These are phyloP conservation scores for Taurulus bubalis DNA, from an alignment of 2,113 vertebrate species.

Conservation along the genomic window DNA sequence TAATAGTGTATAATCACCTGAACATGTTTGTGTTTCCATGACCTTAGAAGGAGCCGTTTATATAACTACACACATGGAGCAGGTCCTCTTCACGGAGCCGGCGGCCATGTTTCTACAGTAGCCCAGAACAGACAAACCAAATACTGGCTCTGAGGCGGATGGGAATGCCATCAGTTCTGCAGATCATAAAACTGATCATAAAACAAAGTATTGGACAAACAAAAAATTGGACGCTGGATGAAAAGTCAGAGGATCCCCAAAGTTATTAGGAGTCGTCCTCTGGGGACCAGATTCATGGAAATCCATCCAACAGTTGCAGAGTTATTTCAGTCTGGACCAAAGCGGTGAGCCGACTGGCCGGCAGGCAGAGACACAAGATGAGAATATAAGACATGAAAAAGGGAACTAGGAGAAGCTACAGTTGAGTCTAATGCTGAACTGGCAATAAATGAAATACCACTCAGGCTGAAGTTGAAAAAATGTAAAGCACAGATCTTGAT, in stretches of 20 bases:
- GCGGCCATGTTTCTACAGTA: not conserved
- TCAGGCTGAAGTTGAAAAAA: not conserved
- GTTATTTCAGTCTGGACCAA: conserved; percentile 1
- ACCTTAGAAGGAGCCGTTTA: not conserved
- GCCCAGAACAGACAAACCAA: too few relatives aligned
- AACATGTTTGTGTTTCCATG: not conserved
- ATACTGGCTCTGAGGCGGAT: too few relatives aligned
- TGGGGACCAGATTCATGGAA: not conserved
- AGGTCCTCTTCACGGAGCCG: not conserved
- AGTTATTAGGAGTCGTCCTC: not conserved
- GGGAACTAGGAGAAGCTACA: not conserved
- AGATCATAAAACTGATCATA: not conserved
- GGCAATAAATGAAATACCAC: too few relatives aligned
- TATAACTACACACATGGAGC: not conserved
- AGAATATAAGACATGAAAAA: not conserved
- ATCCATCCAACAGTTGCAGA: not conserved
- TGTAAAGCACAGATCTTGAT: not conserved
- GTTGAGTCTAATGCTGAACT: not conserved
- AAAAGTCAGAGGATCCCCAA: not conserved
- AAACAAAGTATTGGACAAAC: not conserved
- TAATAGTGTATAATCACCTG: not conserved
- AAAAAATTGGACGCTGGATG: too few relatives aligned
- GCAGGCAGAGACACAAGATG: not conserved
- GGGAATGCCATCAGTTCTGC: not conserved
- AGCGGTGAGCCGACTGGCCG: not conserved